Evolutionary conservation across 2,113 vertebrate genomes (phyloP), one percentile per base, ranked within the genome.

Genomic region (Genyomyrus donnyi): DNA sequence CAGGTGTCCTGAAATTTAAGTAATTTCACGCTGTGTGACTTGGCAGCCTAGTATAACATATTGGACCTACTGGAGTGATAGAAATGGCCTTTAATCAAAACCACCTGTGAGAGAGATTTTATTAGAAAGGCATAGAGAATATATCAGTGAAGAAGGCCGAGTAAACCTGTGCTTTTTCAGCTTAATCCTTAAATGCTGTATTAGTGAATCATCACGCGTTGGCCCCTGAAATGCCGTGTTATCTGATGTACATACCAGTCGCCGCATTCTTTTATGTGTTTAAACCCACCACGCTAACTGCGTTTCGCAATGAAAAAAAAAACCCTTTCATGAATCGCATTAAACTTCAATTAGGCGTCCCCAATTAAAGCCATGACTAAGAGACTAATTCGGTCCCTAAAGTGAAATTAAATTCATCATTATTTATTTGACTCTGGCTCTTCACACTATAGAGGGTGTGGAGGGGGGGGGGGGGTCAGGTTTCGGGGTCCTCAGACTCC

Each of bases 341-440:
- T 87, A 87, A 87, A 87, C 46, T 42, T 62, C 35, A 88, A 70
- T 88, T 17, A 74, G 24, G 58, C 27, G 39, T 58, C 35, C 53
- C 87, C 53, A 88, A 88, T 62, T 80, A 70, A 70, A 70, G 42
- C 42, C 15, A 15, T 45, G 39, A 74, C 88, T 27, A 46, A 48
- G 62, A 39, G 49, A 52, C 50, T 87, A 87, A 87, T 87, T 87
- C 85, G n/a, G 85, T 53, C 48, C 85, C 53, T 74, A 88, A 74
- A 46, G 52, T 74, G 58, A 74, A 85, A 85, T 87, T 53, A n/a
- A n/a, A 35, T 19, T 87, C 50, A 87, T 87, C 27, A 53, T n/a
- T 87, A 56, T 56, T 48, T 48, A 74, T 88, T 88, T 74, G 2
- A 46, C 85, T 87, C 21, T 2, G 13, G 3, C 88, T 21, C 88